Base-by-base conservation (phyloP, 2,888 invertebrate genomes). In the Mantis religiosa region DNA sequence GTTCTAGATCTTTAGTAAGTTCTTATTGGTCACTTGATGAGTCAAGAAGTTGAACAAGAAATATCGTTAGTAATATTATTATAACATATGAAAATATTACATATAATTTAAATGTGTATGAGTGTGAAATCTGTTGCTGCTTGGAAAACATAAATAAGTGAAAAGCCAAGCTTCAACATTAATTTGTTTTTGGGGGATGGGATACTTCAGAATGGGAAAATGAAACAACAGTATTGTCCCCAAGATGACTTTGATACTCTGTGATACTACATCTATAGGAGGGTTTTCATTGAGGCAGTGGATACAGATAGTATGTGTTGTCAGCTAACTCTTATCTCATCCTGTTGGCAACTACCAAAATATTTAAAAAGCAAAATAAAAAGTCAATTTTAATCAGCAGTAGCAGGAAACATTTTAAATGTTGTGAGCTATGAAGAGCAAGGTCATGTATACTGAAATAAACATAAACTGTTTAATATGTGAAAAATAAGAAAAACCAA, bases 201-300 rank as follows among this genome's bases (percentile, higher is more conserved):
- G 54, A 71, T 71, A 71, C 54, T 71, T 71, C 25, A 71, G 25
- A 71, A 71, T 71, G 54, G 54, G 54, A 71, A 71, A 71, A 71
- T 20, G 54, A 71, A 71, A 71, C 54, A 71, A 25, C 54, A 71
- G 54, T 71, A 47, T 71, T 54, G 88, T 88, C 81, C 88, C 88
- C 89, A 87, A 20, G 54, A 71, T 83, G 86, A 89, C 85, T 89
- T 90, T 91, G 87, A 90, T 89, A 90, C 90, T 89, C 91, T 91
- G 91, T 91, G 91, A 91, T 91, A 91, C 90, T 90, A 91, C 90
- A 90, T 88, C 89, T 89, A 90, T 91, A 90, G 90, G 89, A 71
- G 88, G 89, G 89, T 82, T 88, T 88, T 87, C 47, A 83, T 82
- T 34, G 28, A 30, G 28, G 47, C n/a, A 84, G 47, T 83, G 82